Base-by-base conservation (phyloP, 2,797 vertebrate genomes). In the Sebastes kiyomatsui region DNA sequence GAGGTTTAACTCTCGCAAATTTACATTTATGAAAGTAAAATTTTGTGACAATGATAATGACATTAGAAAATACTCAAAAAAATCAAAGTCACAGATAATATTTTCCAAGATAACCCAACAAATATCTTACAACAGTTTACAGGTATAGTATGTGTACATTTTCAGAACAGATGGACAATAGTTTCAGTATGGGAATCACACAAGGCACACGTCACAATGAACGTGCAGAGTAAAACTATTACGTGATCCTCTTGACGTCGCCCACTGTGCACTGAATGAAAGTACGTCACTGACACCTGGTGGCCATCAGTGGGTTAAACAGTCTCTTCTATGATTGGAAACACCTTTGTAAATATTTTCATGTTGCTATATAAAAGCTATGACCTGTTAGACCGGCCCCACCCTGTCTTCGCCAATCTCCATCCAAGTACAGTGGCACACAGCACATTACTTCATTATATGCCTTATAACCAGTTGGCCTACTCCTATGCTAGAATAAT, bases 271-370 rank as follows among this genome's bases (percentile, higher is more conserved):
- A 1, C 2, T 16, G 18, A 59, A 30, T 35, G 5, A 46, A 42
- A 60, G 52, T 12, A 9, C 68, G 10, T 12, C 30, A 18, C 58
- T 83, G 91, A 75, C 93, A 88, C 56, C 91, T 91, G 62, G 85
- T 89, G 93, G 90, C 13, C 20, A 55, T 28, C 0, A 1, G 0
- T 8, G 1, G 3, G 25, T 2, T 7, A 0, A 33, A 6, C 32
- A 54, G 14, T 6, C 1, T 2, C 8, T 0, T 8, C 5, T 1
- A 9, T n/a, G 38, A 25, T 2, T 38, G 2, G n/a, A 23, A 28
- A 60, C 5, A n/a, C 10, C n/a, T 42, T 42, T 14, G 38, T 42
- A 42, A 42, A 42, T 42, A 12, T 23, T 56, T 38, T 22, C 10
- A 13, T 20, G 6, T 14, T 35, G 10, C 56, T 16, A 20, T 46